Conservation (phyloP, 92 coral and sea anemone genomes). For the Pocillopora grandis region DNA sequence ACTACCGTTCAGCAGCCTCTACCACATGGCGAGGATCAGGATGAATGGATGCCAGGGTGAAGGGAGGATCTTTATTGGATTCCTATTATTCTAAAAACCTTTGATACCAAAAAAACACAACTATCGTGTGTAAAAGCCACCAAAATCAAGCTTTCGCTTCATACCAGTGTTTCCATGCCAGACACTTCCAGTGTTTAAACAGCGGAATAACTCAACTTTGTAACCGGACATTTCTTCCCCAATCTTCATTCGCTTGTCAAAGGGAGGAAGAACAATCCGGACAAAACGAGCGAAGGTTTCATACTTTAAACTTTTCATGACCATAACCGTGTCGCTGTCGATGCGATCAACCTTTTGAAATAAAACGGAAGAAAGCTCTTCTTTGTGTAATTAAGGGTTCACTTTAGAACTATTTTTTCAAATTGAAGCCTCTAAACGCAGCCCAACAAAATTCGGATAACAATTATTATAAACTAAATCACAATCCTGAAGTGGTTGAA, state of each 20-base stretch:
- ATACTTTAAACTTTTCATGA: neutral
- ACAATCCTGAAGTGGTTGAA: no score
- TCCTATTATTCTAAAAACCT: no score
- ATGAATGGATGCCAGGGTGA: no score
- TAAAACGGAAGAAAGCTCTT: neutral
- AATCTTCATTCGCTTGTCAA: neutral
- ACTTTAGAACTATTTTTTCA: no score
- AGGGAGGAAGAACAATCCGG: conserved; percentile 15
- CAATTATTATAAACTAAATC: no score
- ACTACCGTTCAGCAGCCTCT: no score
- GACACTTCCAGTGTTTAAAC: neutral
- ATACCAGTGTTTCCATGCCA: neutral
- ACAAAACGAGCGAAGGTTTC: conserved; percentile 10
- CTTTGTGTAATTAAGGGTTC: no score
- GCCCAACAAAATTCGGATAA: neutral
- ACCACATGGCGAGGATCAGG: no score
- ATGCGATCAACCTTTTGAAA: conserved; percentile 15
- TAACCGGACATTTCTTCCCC: conserved; percentile 18
- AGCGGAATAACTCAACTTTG: conserved; percentile 1
- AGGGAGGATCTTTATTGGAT: no score
- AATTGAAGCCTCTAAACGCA: neutral
- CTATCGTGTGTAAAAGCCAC: neutral
- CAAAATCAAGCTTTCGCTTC: neutral
- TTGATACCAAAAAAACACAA: no score
- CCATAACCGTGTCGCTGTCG: neutral